Conservation (phyloP, 2,113 vertebrate species). For the Nycticorax nycticorax region DNA sequence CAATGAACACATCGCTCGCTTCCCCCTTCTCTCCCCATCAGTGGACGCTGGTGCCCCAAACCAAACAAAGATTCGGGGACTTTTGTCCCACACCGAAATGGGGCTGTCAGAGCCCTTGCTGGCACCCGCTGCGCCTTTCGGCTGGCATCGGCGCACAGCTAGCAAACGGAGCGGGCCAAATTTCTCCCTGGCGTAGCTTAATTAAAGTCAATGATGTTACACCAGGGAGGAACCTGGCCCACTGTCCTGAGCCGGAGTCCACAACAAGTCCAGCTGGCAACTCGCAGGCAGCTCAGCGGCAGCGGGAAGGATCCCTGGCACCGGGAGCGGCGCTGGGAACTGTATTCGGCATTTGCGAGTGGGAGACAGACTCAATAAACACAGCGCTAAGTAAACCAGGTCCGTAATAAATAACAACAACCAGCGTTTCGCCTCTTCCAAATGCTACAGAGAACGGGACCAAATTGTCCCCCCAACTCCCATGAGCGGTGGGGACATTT, state of each 20-base stretch:
- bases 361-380: conserved; percentile 28
- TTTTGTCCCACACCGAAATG: background rate
- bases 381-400: background rate
- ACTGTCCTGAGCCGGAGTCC: conserved; percentile 44
- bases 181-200: conserved; percentile 21
- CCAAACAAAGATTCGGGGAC: background rate
- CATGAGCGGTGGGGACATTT: background rate
- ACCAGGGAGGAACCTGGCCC: conserved; percentile 64
- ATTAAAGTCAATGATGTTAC: conserved; percentile 60
- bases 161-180: background rate
- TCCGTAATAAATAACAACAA: conserved; percentile 15
- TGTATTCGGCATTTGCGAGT: background rate
- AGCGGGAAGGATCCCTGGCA: conserved; percentile 38
- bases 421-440: background rate
- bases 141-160: background rate
- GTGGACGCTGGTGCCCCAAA: background rate
- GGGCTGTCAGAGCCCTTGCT: background rate
- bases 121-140: background rate
- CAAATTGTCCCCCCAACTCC: conserved; percentile 27
- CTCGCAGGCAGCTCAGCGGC: background rate
- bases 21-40: background rate
- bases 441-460: background rate
- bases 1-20: accelerated
- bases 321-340: background rate
- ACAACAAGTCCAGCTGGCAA: conserved; percentile 62